phyloP scores from a whole-genome alignment of 2,888 invertebrate genomes.

The Chrysolina haemoptera region DNA sequence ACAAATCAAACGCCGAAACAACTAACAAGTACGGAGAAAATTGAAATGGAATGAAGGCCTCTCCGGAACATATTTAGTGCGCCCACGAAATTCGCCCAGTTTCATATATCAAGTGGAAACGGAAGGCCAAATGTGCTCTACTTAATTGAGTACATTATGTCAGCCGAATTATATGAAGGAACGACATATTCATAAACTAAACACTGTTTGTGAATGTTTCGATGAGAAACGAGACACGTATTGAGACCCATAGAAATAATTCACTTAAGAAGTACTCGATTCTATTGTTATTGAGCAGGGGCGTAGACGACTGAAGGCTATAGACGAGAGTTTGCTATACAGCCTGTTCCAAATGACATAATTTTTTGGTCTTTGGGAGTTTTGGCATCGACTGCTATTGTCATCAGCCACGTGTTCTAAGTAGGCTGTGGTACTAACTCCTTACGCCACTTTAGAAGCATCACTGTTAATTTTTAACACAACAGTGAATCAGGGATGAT shows the following conservation, averaged over 20 bases:
- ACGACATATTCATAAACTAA: conserved; percentile 22
- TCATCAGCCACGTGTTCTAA: too few relatives aligned
- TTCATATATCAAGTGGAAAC: not conserved
- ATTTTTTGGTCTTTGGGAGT: too few relatives aligned
- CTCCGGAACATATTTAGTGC: not conserved
- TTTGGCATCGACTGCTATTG: too few relatives aligned
- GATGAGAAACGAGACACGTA: conserved; percentile 41
- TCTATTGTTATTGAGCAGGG: conserved; percentile 3
- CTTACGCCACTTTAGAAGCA: too few relatives aligned
- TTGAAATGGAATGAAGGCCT: too few relatives aligned
- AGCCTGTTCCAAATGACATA: too few relatives aligned
- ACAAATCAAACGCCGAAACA: too few relatives aligned
- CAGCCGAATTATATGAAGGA: conserved; percentile 11
- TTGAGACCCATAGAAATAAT: conserved; percentile 29
- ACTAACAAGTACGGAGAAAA: too few relatives aligned
- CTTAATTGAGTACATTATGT: conserved; percentile 24
- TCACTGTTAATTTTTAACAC: too few relatives aligned
- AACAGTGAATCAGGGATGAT: too few relatives aligned
- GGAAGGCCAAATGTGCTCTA: conserved; percentile 15
- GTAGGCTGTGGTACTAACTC: too few relatives aligned
- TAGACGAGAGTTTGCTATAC: not conserved
- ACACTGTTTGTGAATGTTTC: conserved; percentile 23
- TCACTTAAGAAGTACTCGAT: conserved; percentile 14
- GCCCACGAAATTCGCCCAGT: not conserved
- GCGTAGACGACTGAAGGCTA: conserved; percentile 2